Base-by-base conservation (phyloP, 2,113 vertebrate species). In the Trichomycterus rosablanca region DNA sequence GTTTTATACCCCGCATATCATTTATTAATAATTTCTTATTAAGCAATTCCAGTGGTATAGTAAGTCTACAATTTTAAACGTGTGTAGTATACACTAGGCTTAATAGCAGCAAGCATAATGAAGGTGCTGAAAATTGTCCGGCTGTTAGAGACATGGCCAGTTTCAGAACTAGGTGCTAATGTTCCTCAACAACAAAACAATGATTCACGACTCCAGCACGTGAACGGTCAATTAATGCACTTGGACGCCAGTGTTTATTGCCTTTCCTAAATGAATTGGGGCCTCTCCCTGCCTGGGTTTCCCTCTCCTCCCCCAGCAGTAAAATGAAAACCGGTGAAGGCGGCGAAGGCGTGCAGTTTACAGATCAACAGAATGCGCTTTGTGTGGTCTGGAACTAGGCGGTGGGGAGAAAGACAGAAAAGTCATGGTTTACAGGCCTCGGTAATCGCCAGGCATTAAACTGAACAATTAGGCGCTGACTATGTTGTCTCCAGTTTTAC, bases 381-480 rank as follows among this genome's bases (percentile, higher is more conserved):
- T 84, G 84, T 83, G 86, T 86, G 86, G 86, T 83, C 85, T 59
- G 30, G 57, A 48, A 26, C n/a, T 40, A 35, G 59, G 34, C 16
- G 32, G 44, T 6, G 57, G 69, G 68, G 53, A 59, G 34, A 66
- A 55, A 26, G 63, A 73, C 59, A 57, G 44, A 76, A 59, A 34
- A n/a, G n/a, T 40, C 60, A 45, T 42, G 46, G 74, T 88, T 87
- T 87, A 88, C 65, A 74, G 81, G 85, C 48, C 64, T 76, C 73
- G 77, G 78, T 84, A 85, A 84, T 83, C 76, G 71, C 63, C 78
- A 84, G 81, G 82, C 81, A 75, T 84, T 87, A 86, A 87, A 87
- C 80, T 84, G 79, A 84, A 86, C 85, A 87, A 86, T 86, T 85
- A 85, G 81, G 79, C 78, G 58, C 79, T 76, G 84, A 45, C 80